Base-by-base conservation (phyloP, 2,797 vertebrate species). In the Pangasius sanitwongsei region DNA sequence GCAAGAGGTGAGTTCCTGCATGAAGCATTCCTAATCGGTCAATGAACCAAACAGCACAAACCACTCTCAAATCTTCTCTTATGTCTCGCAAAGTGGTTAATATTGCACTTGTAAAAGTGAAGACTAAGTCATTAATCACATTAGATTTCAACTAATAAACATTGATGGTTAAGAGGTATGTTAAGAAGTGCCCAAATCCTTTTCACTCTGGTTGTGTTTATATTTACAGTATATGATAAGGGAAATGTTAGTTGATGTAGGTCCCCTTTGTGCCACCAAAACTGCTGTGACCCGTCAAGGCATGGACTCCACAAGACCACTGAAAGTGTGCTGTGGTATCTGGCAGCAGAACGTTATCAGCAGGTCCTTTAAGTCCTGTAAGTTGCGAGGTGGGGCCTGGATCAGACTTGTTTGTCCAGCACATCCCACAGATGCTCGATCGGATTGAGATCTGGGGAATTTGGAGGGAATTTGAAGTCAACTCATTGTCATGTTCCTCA, bases 1-100 rank as follows among this genome's bases (percentile, higher is more conserved):
- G 84, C 63, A 31, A 74, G 44, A 87, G 87, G 75, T 31, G 44
- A 23, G 77, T 63, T 87, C 57, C 59, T 50, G 55, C 77, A 69
- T 78, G 83, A 86, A 86, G 61, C 75, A 74, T 83, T 89, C 72
- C 57, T 67, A 63, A 83, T 85, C 55, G 81, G 89, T 89, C 55
- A 63, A n/a, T 74, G 81, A 87, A 86, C 83, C 50, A 86, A 89
- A 61, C 1, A 23, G 20, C 81, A 41, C 81, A 83, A 57, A 31
- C 63, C 65, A 55, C 65, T 70, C 65, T 18, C 83, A 37, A 13
- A 53, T 53, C 83, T 23, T 69, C n/a, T 67, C 63, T 67, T 50
- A 9, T 53, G 15, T 82, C 57, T 77, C 16, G 65, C 5, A 63
- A 63, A 15, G 20, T 48, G 37, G n/a, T n/a, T n/a, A 28, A 83